Evolutionary conservation across 2,113 vertebrate species (phyloP).

Genomic region (Zosterops japonicus): DNA sequence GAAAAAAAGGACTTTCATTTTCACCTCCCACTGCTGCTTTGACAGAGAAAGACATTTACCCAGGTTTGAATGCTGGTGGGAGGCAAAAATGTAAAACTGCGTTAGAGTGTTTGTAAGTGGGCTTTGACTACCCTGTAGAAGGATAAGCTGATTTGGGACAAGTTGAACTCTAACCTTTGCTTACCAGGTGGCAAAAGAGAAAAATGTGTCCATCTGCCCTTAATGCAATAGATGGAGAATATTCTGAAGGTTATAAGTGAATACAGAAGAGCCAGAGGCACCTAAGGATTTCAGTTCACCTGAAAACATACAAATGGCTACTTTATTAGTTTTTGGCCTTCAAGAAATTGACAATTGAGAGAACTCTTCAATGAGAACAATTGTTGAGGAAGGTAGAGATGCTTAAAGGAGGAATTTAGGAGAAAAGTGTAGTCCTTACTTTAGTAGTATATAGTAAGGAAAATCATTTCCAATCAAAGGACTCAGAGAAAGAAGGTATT

Average conservation of each 20-base stretch:
- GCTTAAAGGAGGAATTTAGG: not conserved
- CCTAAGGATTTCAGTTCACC: not conserved
- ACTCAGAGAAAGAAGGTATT: not conserved
- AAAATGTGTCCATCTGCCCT: constrained; percentile 25
- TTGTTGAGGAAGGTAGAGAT: not conserved
- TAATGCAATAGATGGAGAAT: not conserved
- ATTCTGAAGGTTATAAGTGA: not conserved
- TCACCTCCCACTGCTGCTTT: constrained; percentile 72
- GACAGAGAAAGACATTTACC: constrained; percentile 76
- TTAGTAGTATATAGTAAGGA: not conserved
- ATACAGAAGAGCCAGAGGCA: not conserved
- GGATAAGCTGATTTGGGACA: constrained; percentile 38
- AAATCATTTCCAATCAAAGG: not conserved
- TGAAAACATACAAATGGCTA: not conserved
- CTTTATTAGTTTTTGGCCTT: not conserved
- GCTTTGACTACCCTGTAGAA: constrained; percentile 55
- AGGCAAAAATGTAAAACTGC: constrained; percentile 70
- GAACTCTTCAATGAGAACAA: not conserved
- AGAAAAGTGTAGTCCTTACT: not conserved
- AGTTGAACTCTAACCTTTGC: constrained; percentile 31
- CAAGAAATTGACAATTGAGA: constrained; percentile 1
- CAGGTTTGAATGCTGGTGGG: constrained; percentile 67
- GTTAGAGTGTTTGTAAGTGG: constrained; percentile 65
- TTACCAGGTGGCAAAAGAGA: constrained; percentile 20
- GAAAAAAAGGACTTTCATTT: constrained; percentile 74